A percentile compares a stretch with the other conserved stretches of the same genome.
Conservation (phyloP, 2,888 invertebrate genomes). For the Anagyrus pseudococci region DNA sequence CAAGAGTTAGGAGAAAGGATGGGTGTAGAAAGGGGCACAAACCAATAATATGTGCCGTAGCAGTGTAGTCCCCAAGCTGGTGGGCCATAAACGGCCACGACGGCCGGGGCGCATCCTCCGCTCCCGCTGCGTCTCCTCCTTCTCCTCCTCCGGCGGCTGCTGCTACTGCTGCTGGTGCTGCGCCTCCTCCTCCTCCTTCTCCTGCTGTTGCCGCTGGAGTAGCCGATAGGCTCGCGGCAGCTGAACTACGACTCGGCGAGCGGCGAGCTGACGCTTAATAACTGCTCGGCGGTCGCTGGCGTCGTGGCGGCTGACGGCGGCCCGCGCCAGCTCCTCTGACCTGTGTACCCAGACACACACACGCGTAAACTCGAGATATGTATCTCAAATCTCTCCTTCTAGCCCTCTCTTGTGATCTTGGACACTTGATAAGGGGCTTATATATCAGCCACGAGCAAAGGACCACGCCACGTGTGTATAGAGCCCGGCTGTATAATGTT, state of each 20-base stretch:
- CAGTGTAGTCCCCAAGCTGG: not conserved
- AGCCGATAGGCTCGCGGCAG: slow-evolving; percentile 6
- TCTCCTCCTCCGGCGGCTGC: not conserved
- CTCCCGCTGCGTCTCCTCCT: too few species aligned
- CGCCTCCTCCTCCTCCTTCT: not conserved
- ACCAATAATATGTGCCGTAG: not conserved
- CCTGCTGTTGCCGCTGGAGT: not conserved
- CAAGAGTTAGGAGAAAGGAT: too few species aligned
- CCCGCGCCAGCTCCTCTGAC: slow-evolving; percentile 17
- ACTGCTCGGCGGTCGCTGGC: too few species aligned
- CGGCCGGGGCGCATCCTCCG: not conserved
- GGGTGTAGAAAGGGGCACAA: too few species aligned
- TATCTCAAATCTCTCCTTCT: too few species aligned
- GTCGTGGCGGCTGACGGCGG: not conserved
- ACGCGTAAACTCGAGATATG: too few species aligned
- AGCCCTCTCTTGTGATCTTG: too few species aligned
- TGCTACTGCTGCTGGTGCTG: not conserved
- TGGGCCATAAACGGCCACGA: not conserved
- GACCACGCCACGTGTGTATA: too few species aligned
- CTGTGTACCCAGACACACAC: too few species aligned
- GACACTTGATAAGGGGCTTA: too few species aligned
- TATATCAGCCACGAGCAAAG: too few species aligned
- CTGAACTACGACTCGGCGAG: slow-evolving; percentile 22
- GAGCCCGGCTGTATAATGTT: too few species aligned
- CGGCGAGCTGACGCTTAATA: not conserved